phyloP scores from a whole-genome alignment of 2,113 vertebrate species.

The Paralichthys olivaceus region DNA sequence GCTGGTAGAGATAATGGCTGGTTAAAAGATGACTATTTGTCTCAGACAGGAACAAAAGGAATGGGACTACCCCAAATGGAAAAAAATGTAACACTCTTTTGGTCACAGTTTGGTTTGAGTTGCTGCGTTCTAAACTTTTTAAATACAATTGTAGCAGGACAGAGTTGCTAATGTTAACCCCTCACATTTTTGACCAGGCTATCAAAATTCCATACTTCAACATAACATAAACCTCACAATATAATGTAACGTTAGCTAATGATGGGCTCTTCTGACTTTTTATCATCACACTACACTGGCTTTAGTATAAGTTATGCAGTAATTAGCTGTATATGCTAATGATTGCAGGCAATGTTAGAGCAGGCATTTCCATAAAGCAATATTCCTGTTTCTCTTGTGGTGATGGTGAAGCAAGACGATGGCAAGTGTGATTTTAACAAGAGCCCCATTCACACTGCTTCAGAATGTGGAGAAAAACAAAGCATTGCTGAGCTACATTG shows the following conservation, averaged over 20 bases:
- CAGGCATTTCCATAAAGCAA: neutral
- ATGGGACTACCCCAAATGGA: too few relatives aligned
- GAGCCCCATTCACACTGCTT: too few relatives aligned
- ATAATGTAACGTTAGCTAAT: neutral
- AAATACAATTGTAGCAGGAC: neutral
- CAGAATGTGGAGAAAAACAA: too few relatives aligned
- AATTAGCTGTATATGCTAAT: neutral
- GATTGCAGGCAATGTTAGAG: neutral
- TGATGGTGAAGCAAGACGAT: neutral
- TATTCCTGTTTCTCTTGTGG: neutral
- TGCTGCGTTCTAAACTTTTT: too few relatives aligned
- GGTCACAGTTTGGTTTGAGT: too few relatives aligned
- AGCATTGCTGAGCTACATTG: too few relatives aligned
- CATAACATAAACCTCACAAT: neutral
- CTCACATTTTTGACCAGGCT: neutral
- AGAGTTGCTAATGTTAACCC: neutral
- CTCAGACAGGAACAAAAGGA: too few relatives aligned
- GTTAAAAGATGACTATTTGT: too few relatives aligned
- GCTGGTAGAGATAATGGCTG: too few relatives aligned
- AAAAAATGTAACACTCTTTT: too few relatives aligned
- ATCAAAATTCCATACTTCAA: neutral
- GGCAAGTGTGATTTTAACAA: too few relatives aligned
- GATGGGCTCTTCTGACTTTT: neutral
- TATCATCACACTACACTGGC: neutral
- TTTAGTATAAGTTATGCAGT: neutral